Percentiles rank a stretch among this genome's conserved stretches.
phyloP scores from a whole-genome alignment of 23 tunicate species.

The Clavelina lepadiformis region DNA sequence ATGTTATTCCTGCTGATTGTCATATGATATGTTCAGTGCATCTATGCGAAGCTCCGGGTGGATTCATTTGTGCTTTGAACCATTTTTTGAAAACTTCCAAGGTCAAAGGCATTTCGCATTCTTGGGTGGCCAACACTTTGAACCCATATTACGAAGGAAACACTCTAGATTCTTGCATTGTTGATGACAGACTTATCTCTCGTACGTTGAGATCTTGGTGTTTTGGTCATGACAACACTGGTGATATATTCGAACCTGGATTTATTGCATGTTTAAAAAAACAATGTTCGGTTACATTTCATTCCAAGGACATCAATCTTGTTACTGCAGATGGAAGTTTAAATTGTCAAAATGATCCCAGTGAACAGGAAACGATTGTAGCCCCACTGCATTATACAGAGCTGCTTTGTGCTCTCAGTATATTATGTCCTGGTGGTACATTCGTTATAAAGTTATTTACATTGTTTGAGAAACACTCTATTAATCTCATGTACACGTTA shows the following conservation, averaged over 20 bases:
- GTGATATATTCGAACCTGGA: constrained; percentile 49
- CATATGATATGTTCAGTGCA: constrained; percentile 50
- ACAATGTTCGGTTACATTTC: constrained; percentile 20
- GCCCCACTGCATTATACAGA: constrained; percentile 62
- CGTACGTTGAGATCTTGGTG: constrained; percentile 68
- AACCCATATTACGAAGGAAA: constrained; percentile 96
- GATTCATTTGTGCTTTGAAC: constrained; percentile 77
- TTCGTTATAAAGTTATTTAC: constrained; percentile 87
- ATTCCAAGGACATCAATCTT: constrained; percentile 4
- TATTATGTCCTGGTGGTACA: constrained; percentile 43
- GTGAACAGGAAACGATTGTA: constrained; percentile 58
- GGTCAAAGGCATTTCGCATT: constrained; percentile 11
- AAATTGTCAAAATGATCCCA: constrained; percentile 66
- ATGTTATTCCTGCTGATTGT: constrained; percentile 38
- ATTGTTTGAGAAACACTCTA: constrained; percentile 61
- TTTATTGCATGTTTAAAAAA: constrained; percentile 13
- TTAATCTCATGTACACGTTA: constrained; percentile 45
- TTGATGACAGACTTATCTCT: constrained; percentile 75
- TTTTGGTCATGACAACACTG: constrained; percentile 94
- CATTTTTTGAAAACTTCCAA: constrained; percentile 42
- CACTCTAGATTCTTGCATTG: constrained; percentile 67
- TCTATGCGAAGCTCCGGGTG: constrained; percentile 99
- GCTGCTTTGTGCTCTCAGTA: constrained; percentile 27
- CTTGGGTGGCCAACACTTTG: constrained; percentile 78
- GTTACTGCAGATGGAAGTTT: constrained; percentile 90